Conservation (phyloP, 2,888 invertebrate genomes). For the Gisinianus flammeolus region DNA sequence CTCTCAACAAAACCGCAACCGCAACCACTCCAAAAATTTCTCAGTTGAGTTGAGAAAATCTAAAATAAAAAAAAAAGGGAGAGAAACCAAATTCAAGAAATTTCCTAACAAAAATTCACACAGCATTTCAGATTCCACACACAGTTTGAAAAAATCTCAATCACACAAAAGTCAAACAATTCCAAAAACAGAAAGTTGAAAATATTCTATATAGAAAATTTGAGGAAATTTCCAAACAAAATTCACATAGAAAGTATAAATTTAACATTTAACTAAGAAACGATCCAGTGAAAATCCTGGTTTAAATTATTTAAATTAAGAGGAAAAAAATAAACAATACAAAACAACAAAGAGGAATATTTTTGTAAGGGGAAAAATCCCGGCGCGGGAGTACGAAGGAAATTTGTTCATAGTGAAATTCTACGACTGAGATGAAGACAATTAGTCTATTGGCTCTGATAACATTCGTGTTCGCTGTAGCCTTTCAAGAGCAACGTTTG, state of each 20-base stretch:
- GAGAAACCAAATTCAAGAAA: background rate
- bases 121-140: background rate
- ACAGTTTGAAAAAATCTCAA: background rate
- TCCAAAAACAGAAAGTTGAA: background rate
- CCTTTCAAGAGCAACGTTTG: constrained; percentile 44
- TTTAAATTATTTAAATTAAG: background rate
- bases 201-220: background rate
- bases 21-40: no score
- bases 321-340: no score
- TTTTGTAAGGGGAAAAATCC: no score
- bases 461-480: constrained; percentile 44
- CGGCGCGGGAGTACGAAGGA: no score
- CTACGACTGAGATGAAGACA: constrained; percentile 46
- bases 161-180: background rate
- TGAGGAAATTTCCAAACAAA: background rate
- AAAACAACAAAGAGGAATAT: no score
- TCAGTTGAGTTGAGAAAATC: background rate
- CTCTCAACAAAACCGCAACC: no score
- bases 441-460: constrained; percentile 41
- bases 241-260: no score
- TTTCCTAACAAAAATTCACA: no score
- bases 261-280: background rate
- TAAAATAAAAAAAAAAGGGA: background rate
- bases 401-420: background rate
- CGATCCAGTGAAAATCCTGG: background rate